Conservation (phyloP, 2,113 vertebrate genomes). For the Callospermophilus lateralis region DNA sequence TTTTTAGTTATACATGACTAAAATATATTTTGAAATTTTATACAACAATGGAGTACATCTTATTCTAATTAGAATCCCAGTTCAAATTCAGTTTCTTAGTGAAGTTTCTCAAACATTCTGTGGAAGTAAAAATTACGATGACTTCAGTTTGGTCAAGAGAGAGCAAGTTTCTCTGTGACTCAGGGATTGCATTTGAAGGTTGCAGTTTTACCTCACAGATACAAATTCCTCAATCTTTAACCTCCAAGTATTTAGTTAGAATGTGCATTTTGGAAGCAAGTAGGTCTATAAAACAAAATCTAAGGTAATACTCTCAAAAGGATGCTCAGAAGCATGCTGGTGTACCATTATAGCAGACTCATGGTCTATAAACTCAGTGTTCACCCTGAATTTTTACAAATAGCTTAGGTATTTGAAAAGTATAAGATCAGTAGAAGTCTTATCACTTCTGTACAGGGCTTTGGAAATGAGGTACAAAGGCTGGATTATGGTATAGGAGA, state of each 20-base stretch:
- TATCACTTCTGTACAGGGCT: neutral
- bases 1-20: too few species aligned
- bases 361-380: neutral
- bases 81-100: neutral
- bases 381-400: neutral
- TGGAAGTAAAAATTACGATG: neutral
- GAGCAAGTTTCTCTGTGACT: neutral
- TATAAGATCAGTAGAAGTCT: neutral
- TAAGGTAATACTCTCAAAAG: neutral
- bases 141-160: neutral
- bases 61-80: too few species aligned
- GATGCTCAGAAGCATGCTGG: neutral
- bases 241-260: neutral
- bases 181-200: neutral
- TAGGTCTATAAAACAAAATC: neutral
- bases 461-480: neutral
- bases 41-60: too few species aligned
- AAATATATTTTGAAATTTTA: too few species aligned
- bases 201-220: neutral
- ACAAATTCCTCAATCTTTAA: neutral
- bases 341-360: neutral
- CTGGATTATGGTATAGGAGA: neutral
- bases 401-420: neutral
- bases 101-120: neutral
- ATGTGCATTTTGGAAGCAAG: neutral